Conservation (phyloP, 2,797 vertebrate species). For the Malurus leucopterus region DNA sequence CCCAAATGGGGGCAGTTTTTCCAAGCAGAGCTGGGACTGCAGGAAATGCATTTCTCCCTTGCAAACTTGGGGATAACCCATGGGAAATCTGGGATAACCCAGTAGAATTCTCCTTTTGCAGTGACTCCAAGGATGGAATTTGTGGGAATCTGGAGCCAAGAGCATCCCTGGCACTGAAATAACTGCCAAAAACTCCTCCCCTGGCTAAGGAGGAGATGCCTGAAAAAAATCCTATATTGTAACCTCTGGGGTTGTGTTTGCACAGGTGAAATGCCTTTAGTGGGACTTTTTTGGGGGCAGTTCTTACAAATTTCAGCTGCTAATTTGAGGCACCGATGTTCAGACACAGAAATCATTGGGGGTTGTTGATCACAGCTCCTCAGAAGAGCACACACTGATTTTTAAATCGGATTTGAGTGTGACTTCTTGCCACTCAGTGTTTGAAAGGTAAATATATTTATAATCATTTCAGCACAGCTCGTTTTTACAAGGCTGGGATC, state of each 20-base stretch:
- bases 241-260: neutral
- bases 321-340: neutral
- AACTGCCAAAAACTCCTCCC: neutral
- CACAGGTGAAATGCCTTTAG: neutral
- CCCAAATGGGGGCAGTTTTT: accelerated
- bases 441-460: neutral
- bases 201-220: neutral
- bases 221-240: neutral
- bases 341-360: neutral
- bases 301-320: neutral
- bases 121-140: neutral
- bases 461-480: neutral
- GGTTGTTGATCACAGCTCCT: neutral
- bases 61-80: neutral
- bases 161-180: neutral
- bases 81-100: neutral
- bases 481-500: neutral
- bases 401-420: neutral
- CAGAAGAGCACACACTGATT: neutral
- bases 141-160: neutral
- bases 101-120: neutral
- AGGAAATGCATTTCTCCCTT: neutral
- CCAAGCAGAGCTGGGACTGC: neutral
- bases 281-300: neutral
- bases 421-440: neutral